Evolutionary conservation across 2,888 invertebrate species (phyloP).

Genomic region (Lysandra bellargus): DNA sequence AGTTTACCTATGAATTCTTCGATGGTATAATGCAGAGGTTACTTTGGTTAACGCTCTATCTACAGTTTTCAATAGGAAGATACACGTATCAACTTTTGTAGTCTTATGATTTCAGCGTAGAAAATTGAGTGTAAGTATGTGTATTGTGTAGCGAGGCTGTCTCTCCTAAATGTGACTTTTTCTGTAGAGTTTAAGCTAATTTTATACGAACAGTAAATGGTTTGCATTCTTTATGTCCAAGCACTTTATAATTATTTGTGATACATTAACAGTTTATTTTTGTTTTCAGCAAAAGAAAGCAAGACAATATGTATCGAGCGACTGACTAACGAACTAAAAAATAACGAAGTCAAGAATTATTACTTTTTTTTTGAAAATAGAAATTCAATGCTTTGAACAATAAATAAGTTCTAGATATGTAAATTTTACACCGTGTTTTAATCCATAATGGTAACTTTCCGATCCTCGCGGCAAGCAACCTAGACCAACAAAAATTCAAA

Average conservation of each 20-base stretch:
- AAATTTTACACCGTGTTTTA: neutral
- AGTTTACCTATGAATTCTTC: no score
- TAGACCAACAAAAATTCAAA: no score
- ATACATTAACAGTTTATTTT: neutral
- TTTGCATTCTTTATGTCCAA: neutral
- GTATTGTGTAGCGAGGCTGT: no score
- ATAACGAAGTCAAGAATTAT: neutral
- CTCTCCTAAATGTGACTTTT: no score
- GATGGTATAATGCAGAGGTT: no score
- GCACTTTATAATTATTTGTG: neutral
- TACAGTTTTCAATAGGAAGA: no score
- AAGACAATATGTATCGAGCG: neutral
- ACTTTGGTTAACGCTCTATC: no score
- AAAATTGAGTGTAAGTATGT: no score
- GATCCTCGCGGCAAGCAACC: no score
- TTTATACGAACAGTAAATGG: neutral
- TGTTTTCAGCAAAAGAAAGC: conserved; percentile 14
- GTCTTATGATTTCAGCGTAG: no score
- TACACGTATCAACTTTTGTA: no score
- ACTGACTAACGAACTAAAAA: neutral
- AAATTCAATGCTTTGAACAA: neutral
- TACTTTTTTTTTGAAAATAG: neutral
- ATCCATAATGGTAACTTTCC: neutral
- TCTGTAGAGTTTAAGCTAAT: no score
- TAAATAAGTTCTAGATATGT: neutral